Percentiles rank a stretch among this genome's conserved stretches.
Evolutionary conservation across 2,797 vertebrate genomes (phyloP).

Genomic region (Mus spretus): DNA sequence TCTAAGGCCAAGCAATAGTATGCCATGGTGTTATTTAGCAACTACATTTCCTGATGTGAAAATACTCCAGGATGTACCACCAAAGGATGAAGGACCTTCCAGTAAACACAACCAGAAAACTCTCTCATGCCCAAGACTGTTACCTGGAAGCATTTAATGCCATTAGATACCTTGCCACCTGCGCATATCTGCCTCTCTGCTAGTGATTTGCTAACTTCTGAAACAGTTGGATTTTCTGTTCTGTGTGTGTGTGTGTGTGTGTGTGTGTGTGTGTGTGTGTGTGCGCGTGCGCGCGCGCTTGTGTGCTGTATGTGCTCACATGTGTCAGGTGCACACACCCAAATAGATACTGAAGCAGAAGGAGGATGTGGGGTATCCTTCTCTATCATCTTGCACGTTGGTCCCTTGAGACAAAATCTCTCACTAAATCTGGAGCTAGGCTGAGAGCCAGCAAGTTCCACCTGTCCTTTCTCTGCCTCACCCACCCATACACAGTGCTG

Average conservation of each 20-base stretch:
- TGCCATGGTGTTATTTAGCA: background rate
- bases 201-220: background rate
- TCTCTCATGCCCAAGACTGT: background rate
- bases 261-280: too few species aligned
- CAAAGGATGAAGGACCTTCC: background rate
- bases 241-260: background rate
- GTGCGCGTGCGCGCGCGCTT: too few species aligned
- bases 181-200: background rate
- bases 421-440: background rate
- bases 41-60: background rate
- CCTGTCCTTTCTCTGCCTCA: too few species aligned
- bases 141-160: background rate
- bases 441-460: background rate
- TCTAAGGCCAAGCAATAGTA: background rate
- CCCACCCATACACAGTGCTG: background rate
- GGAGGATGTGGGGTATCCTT: background rate
- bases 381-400: background rate
- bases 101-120: background rate
- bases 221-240: background rate
- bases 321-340: background rate
- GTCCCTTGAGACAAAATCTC: background rate
- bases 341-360: background rate
- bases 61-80: background rate
- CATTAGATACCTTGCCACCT: background rate
- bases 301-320: background rate